A percentile compares a stretch with the other conserved stretches of the same genome.
Conservation (phyloP, 2,797 vertebrate species). For the Diplodus sargus region DNA sequence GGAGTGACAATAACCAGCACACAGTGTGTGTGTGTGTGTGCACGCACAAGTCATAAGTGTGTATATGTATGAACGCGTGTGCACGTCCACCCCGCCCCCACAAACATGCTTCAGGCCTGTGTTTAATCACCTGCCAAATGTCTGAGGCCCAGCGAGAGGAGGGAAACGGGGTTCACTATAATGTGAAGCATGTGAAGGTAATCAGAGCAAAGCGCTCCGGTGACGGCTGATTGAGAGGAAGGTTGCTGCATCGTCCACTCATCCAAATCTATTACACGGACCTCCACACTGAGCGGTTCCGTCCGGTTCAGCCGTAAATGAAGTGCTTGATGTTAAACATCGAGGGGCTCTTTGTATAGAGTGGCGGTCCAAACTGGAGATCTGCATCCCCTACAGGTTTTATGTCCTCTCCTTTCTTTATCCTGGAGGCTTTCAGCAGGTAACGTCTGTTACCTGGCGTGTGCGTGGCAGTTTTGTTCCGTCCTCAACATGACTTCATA, state of each 20-base stretch:
- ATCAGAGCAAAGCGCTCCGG: slow-evolving; percentile 28
- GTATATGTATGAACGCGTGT: neutral
- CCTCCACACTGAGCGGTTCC: neutral
- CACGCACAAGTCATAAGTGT: neutral
- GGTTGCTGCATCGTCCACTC: slow-evolving; percentile 17
- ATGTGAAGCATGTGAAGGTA: slow-evolving; percentile 61
- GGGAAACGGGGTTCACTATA: slow-evolving; percentile 1
- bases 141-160: neutral
- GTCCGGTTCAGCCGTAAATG: neutral
- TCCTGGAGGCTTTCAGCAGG: no score
- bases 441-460: no score
- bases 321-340: slow-evolving; percentile 20
- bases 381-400: neutral
- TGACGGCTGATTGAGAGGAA: slow-evolving; percentile 34
- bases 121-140: slow-evolving; percentile 47
- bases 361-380: neutral
- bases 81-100: neutral
- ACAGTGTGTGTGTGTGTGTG: no score
- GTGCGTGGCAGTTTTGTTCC: no score
- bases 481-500: no score
- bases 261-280: slow-evolving; percentile 9
- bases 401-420: no score
- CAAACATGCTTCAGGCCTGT: slow-evolving; percentile 24
- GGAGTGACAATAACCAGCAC: neutral
- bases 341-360: slow-evolving; percentile 37